Evolutionary conservation across 2,888 invertebrate species (phyloP).

Genomic region (Linnaemya vulpina): DNA sequence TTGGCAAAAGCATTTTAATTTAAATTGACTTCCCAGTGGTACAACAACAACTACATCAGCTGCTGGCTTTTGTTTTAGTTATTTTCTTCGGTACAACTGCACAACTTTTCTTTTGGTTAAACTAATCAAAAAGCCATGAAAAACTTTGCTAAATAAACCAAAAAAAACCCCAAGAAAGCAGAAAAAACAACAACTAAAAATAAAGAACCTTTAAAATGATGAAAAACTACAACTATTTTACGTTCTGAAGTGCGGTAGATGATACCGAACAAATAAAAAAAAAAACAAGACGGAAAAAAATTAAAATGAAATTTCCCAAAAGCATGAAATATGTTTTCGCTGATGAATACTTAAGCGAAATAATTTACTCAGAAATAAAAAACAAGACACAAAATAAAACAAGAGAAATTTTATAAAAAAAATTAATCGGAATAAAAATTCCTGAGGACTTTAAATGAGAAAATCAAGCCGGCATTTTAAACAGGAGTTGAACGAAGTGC

Average conservation of each 20-base stretch:
- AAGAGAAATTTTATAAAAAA: constrained; percentile 42
- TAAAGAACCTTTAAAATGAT: constrained; percentile 65
- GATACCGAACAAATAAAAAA: not conserved
- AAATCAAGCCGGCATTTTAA: not conserved
- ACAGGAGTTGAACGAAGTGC: not conserved
- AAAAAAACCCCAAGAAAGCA: constrained; percentile 14
- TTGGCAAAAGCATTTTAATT: constrained; percentile 72
- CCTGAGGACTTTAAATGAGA: constrained; percentile 32
- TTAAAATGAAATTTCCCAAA: constrained; percentile 72
- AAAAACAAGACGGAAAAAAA: constrained; percentile 51
- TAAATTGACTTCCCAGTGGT: constrained; percentile 73
- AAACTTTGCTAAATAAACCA: constrained; percentile 75
- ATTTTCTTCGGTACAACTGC: constrained; percentile 62
- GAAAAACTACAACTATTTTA: constrained; percentile 69
- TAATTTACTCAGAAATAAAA: constrained; percentile 63
- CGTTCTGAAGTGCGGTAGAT: constrained; percentile 44
- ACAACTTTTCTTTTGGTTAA: constrained; percentile 73
- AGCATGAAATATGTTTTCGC: constrained; percentile 73
- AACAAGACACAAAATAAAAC: constrained; percentile 42
- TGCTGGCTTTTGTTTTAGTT: constrained; percentile 29
- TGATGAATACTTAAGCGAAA: constrained; percentile 72
- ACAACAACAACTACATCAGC: constrained; percentile 69
- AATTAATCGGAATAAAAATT: constrained; percentile 20
- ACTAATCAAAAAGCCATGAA: constrained; percentile 79
- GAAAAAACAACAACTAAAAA: constrained; percentile 18